A percentile compares a stretch with the other conserved stretches of the same genome.
Evolutionary conservation across 2,113 vertebrate genomes (phyloP).

Genomic region (Thinocorus orbignyianus): DNA sequence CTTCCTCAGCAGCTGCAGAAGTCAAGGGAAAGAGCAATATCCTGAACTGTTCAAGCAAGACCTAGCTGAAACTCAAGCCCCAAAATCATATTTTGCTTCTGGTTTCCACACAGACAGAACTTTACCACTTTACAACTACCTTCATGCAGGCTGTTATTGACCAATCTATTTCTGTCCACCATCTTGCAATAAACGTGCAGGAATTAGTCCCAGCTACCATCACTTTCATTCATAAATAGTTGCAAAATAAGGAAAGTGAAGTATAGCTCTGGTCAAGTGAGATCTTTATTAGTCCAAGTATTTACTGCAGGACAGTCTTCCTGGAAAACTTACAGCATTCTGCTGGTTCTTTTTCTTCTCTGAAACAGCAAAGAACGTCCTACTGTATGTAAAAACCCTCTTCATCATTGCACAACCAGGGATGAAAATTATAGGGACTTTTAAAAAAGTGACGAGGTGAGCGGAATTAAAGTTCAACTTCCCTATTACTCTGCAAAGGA

Average conservation of each 20-base stretch:
- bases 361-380: constrained; percentile 2
- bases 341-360: not conserved
- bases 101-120: not conserved
- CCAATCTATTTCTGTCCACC: not conserved
- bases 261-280: not conserved
- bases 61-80: not conserved
- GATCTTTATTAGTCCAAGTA: not conserved
- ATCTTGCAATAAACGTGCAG: not conserved
- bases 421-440: constrained; percentile 52
- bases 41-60: not conserved
- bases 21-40: not conserved
- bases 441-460: constrained; percentile 62
- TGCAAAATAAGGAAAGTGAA: not conserved
- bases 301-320: not conserved
- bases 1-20: not conserved
- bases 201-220: not conserved
- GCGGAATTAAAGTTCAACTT: constrained; percentile 67
- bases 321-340: not conserved
- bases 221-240: not conserved
- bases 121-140: not conserved
- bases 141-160: not conserved
- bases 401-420: not conserved
- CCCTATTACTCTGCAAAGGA: constrained; percentile 56
- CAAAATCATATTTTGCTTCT: not conserved
- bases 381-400: not conserved